Evolutionary conservation across 2,797 vertebrate genomes (phyloP), one percentile per base, ranked within the genome.

Genomic region (Thripadectes ignobilis): DNA sequence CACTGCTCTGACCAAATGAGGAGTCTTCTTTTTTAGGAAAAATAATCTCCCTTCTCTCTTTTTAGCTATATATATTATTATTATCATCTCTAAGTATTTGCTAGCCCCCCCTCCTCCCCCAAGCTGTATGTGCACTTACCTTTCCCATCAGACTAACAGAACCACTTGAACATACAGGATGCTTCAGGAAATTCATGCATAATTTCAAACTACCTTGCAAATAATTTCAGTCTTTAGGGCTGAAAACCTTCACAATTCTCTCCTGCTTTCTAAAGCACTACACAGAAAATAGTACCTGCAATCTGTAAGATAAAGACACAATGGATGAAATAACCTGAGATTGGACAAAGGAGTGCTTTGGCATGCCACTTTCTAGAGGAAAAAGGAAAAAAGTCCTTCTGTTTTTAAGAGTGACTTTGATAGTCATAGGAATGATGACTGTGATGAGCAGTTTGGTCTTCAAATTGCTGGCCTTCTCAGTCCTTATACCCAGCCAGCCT

Each of bases 321-420:
- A 3, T 14, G 14, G 16, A 30, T 54, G 3, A 87, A 46, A 2
- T 14, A 12, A 57, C 34, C 32, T 30, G n/a, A 16, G 0, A 0
- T 1, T 45, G 24, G 19, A 14, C 32, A 30, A 62, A 88, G 12
- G 8, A 36, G 13, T 36, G 46, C 24, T 20, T 14, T 51, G 10
- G 6, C 16, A 34, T 12, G 4, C 3, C 3, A 4, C 7, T 6
- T 79, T 79, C 43, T 54, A 34, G 36, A 6, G 69, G 27, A 12
- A 59, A 82, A 46, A 49, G 7, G 30, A 22, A 21, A 51, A 11
- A 66, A 14, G 2, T 51, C 30, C 8, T 55, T 7, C 1, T 17
- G 9, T 3, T 59, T 66, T 79, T 55, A 36, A 15, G 9, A 41
- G 2, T 38, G 22, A 51, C 38, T 30, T 7, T 20, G 23, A 38